These are phyloP conservation scores for Drymonia ruficornis DNA, from an alignment of 2,888 invertebrate species.

Conservation along the genomic window DNA sequence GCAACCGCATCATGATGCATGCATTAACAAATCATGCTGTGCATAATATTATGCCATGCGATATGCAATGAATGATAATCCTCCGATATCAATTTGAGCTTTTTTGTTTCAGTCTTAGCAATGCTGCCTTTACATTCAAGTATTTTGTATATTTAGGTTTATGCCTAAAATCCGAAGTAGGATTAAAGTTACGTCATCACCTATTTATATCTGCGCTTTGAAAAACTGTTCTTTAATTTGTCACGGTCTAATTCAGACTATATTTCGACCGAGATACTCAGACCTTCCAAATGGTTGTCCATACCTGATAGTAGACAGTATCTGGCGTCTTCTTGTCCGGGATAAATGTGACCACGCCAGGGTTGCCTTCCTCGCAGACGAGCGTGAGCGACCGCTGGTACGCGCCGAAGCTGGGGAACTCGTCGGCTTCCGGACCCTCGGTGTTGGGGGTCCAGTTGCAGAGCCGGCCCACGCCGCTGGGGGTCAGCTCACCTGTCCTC, in stretches of 20 bases:
- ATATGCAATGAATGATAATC: not conserved
- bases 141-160: too few species aligned
- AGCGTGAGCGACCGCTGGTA: constrained; percentile 94
- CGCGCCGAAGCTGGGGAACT: constrained; percentile 94
- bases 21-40: not conserved
- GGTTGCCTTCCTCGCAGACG: constrained; percentile 93
- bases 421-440: constrained; percentile 89
- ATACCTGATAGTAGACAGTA: constrained; percentile 95
- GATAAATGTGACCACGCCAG: constrained; percentile 94
- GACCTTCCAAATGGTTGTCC: not conserved
- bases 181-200: too few species aligned
- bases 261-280: too few species aligned
- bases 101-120: constrained; percentile 3
- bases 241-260: too few species aligned
- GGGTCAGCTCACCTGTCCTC: constrained; percentile 87
- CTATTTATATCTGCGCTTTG: too few species aligned
- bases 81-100: not conserved
- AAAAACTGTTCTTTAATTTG: too few species aligned
- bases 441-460: constrained; percentile 95
- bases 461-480: constrained; percentile 92
- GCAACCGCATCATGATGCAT: not conserved
- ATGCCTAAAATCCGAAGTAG: too few species aligned
- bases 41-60: not conserved
- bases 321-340: constrained; percentile 95
- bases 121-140: not conserved